These are phyloP conservation scores for Zelleria hepariella DNA, from an alignment of 2,888 invertebrate species.

Conservation along the genomic window DNA sequence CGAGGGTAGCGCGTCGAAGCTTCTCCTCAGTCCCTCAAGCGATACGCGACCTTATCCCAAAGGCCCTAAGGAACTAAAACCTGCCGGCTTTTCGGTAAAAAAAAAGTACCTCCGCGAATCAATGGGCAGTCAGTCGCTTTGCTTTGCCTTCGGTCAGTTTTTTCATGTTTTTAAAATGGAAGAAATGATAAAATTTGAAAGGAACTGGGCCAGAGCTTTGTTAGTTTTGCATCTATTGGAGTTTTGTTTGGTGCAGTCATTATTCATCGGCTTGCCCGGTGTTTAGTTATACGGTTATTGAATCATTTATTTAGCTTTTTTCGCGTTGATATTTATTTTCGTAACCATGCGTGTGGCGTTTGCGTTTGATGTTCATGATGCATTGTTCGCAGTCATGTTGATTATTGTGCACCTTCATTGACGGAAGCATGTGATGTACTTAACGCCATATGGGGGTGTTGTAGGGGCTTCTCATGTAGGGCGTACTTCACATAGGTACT, in stretches of 20 bases:
- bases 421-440: not conserved
- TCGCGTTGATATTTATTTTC: not conserved
- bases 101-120: not conserved
- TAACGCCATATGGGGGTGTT: not conserved
- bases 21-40: not conserved
- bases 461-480: not conserved
- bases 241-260: not conserved
- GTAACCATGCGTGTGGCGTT: conserved; percentile 22
- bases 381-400: not conserved
- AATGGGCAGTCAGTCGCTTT: too few relatives aligned
- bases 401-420: not conserved
- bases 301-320: not conserved
- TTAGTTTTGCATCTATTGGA: not conserved
- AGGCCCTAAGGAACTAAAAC: not conserved
- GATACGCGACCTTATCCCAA: not conserved
- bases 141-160: not conserved
- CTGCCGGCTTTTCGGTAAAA: not conserved
- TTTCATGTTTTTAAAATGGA: not conserved
- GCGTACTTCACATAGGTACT: too few relatives aligned
- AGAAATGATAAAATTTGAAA: not conserved
- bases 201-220: not conserved
- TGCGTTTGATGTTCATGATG: conserved; percentile 13
- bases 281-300: not conserved
- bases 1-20: conserved; percentile 1
- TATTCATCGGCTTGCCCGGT: not conserved